Percentiles rank a stretch among this genome's conserved stretches.
Conservation (phyloP, 1,140 invertebrate species). For the Andrena cerasifolii region DNA sequence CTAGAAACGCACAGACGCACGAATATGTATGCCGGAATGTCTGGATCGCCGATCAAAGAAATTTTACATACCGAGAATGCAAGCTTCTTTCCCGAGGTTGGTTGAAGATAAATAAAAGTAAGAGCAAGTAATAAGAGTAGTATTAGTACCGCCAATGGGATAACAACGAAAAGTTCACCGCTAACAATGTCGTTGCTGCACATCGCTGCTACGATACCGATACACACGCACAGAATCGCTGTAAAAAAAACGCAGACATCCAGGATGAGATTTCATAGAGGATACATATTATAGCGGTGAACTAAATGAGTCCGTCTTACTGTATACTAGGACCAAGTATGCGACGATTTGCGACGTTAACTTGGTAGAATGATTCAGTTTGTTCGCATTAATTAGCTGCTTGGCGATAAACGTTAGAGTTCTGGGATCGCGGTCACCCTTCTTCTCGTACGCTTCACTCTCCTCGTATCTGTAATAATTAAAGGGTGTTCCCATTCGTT, state of each 20-base stretch:
- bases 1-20: too few species aligned
- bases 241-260: conserved; percentile 35
- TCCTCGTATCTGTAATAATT: conserved; percentile 76
- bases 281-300: too few species aligned
- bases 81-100: conserved; percentile 80
- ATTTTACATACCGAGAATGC: conserved; percentile 70
- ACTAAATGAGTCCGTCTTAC: too few species aligned
- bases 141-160: conserved; percentile 72
- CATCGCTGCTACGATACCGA: conserved; percentile 79
- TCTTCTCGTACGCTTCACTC: conserved; percentile 73
- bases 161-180: conserved; percentile 74
- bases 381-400: conserved; percentile 81
- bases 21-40: too few species aligned
- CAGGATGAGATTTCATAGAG: not conserved
- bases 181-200: conserved; percentile 78
- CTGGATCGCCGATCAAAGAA: too few species aligned
- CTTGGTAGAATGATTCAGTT: conserved; percentile 78
- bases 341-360: conserved; percentile 82
- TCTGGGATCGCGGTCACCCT: conserved; percentile 67
- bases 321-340: conserved; percentile 82
- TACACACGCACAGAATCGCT: conserved; percentile 83
- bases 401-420: conserved; percentile 70
- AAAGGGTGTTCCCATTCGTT: not conserved
- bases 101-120: conserved; percentile 84
- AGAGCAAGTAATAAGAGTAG: conserved; percentile 81